Evolutionary conservation across 1,140 invertebrate genomes (phyloP).

Genomic region (Musca domestica): DNA sequence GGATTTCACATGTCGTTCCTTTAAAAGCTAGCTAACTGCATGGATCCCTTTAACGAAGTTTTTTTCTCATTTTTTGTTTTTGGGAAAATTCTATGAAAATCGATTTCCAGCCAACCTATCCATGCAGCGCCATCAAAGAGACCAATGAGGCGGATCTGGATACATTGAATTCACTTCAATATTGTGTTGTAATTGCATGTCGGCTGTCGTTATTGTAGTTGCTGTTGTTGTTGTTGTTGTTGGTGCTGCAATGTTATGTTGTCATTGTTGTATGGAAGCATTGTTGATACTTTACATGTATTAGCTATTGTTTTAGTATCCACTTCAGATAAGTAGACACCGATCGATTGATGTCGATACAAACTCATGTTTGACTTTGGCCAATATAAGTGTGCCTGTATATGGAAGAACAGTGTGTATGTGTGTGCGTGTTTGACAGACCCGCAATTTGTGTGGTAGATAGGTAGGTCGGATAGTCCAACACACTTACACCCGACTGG

Average conservation of each 20-base stretch:
- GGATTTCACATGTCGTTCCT: background rate
- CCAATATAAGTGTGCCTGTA: background rate
- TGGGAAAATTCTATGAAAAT: conserved; percentile 2
- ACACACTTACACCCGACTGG: no score
- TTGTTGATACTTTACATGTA: conserved; percentile 3
- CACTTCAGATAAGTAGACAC: background rate
- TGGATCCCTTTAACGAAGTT: background rate
- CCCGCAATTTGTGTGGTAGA: background rate
- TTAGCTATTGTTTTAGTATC: conserved; percentile 18
- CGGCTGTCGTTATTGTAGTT: background rate
- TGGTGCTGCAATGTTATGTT: background rate
- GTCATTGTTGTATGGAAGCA: background rate
- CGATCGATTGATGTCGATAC: background rate
- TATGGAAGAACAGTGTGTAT: background rate
- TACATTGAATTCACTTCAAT: no score
- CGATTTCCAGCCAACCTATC: background rate
- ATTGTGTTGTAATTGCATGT: background rate
- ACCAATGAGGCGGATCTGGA: background rate
- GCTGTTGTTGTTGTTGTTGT: background rate
- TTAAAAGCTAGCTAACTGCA: background rate
- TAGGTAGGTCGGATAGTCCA: background rate
- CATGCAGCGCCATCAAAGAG: background rate
- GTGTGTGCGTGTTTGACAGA: background rate
- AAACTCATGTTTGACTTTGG: background rate
- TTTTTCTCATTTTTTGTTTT: background rate